A percentile compares a stretch with the other conserved stretches of the same genome.
Conservation (phyloP, 1,140 invertebrate species). For the Drosophila ironensis region DNA sequence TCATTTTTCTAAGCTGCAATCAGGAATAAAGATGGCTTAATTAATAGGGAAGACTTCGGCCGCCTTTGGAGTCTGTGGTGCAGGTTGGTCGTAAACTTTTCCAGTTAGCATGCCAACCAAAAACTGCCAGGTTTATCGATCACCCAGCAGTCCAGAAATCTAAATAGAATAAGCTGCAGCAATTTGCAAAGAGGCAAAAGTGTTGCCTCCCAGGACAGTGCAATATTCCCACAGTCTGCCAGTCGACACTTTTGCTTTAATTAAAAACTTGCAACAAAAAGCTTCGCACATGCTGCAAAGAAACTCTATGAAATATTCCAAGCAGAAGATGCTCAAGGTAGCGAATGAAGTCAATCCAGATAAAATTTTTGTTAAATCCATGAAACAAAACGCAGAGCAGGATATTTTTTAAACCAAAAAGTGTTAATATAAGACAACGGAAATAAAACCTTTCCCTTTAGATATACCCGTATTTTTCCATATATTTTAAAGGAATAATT, state of each 20-base stretch:
- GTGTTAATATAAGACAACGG: constrained; percentile 3
- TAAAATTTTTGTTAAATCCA: constrained; percentile 53
- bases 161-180: constrained; percentile 58
- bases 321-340: constrained; percentile 18
- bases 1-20: constrained; percentile 7
- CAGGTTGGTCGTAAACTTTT: constrained; percentile 47
- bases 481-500: too few species aligned
- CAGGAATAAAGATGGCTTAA: neutral
- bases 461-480: too few species aligned
- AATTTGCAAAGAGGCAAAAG: constrained; percentile 57
- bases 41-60: constrained; percentile 18
- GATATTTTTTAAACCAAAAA: too few species aligned
- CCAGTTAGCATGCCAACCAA: constrained; percentile 61
- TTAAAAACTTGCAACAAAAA: constrained; percentile 72
- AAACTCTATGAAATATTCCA: constrained; percentile 66
- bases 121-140: constrained; percentile 72
- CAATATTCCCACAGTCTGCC: constrained; percentile 45
- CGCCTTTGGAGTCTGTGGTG: neutral
- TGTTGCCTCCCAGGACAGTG: constrained; percentile 23
- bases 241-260: constrained; percentile 77
- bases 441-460: too few species aligned
- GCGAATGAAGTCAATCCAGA: constrained; percentile 51
- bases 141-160: constrained; percentile 34
- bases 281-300: constrained; percentile 9
- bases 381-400: constrained; percentile 2